Evolutionary conservation across 2,797 vertebrate genomes (phyloP).

Genomic region (Brotula barbata): DNA sequence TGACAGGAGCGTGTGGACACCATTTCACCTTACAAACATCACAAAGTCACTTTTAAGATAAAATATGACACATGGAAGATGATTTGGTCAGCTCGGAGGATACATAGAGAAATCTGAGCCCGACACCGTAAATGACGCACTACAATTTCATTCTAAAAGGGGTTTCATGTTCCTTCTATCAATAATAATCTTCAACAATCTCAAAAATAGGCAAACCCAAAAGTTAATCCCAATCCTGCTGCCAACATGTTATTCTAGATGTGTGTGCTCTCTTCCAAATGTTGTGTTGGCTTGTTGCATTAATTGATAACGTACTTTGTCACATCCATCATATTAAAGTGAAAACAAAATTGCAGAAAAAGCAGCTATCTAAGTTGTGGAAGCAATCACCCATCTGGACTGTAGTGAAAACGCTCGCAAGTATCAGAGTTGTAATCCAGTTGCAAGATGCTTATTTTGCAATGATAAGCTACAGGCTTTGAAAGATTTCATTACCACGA

Average conservation of each 20-base stretch:
- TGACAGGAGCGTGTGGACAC: neutral
- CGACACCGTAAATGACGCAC: neutral
- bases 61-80: neutral
- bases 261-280: slow-evolving; percentile 34
- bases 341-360: slow-evolving; percentile 20
- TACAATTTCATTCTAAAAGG: neutral
- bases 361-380: slow-evolving; percentile 55
- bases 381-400: slow-evolving; percentile 74
- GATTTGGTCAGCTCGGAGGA: neutral
- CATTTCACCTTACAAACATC: neutral
- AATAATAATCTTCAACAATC: slow-evolving; percentile 10
- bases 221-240: neutral
- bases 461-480: slow-evolving; percentile 74
- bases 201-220: slow-evolving; percentile 9
- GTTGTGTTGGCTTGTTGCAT: slow-evolving; percentile 53
- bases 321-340: slow-evolving; percentile 50
- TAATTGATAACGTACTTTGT: slow-evolving; percentile 63
- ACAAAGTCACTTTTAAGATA: neutral
- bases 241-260: neutral
- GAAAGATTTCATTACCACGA: slow-evolving; percentile 71
- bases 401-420: slow-evolving; percentile 60
- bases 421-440: slow-evolving; percentile 73
- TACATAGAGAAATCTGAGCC: neutral
- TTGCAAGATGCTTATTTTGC: slow-evolving; percentile 77
- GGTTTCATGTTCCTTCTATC: neutral